A percentile compares a stretch with the other conserved stretches of the same genome.
Evolutionary conservation across 35 echinoderm and acorn worm species (phyloP).

Genomic region (Diadema setosum): DNA sequence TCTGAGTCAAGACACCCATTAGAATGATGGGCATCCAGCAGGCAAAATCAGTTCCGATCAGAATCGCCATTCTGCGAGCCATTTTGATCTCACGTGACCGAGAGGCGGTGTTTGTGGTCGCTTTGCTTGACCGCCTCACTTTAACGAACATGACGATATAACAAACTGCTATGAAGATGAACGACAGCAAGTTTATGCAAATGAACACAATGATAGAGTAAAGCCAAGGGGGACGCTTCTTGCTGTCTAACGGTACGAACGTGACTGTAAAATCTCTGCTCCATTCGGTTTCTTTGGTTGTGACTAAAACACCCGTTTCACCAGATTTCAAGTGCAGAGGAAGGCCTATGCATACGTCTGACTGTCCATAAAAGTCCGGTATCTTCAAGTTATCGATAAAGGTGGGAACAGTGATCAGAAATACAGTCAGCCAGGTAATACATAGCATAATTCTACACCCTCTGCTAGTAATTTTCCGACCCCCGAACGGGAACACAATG

Average conservation of each 20-base stretch:
- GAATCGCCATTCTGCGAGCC: constrained; percentile 67
- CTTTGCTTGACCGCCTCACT: constrained; percentile 36
- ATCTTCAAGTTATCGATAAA: background rate
- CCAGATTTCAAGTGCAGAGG: background rate
- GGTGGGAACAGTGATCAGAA: constrained; percentile 18
- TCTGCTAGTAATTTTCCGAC: constrained; percentile 13
- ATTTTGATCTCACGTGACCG: constrained; percentile 50
- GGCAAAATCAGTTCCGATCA: constrained; percentile 71
- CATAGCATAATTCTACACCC: background rate
- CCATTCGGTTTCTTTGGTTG: background rate
- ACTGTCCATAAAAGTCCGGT: constrained; percentile 35
- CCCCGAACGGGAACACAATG: constrained; percentile 81
- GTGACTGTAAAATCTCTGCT: background rate
- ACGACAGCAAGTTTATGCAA: background rate
- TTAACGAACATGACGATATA: constrained; percentile 46
- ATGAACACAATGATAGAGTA: background rate
- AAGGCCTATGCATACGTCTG: constrained; percentile 75
- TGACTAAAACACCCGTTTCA: background rate
- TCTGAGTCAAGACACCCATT: constrained; percentile 50
- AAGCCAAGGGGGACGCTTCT: background rate
- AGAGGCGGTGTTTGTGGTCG: background rate
- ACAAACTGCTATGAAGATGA: background rate
- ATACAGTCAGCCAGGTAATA: constrained; percentile 30
- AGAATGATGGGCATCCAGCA: constrained; percentile 89
- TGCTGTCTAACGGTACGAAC: background rate